Evolutionary conservation across 2,113 vertebrate genomes (phyloP).

Genomic region (Erpornis zantholeuca): DNA sequence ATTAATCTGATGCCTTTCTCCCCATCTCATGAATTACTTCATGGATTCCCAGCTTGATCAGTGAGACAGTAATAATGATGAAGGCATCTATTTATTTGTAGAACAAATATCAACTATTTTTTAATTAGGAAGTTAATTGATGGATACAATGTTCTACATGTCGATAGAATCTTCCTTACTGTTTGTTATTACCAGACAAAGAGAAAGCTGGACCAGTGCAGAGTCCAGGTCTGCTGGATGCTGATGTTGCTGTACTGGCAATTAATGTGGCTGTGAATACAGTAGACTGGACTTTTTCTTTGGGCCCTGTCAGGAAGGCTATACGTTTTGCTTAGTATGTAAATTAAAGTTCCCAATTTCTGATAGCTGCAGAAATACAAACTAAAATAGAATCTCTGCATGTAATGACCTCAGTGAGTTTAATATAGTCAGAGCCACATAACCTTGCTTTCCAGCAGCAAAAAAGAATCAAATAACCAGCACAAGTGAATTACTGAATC

Average conservation of each 20-base stretch:
- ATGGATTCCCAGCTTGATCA: background rate
- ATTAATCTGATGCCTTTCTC: background rate
- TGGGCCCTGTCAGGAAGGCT: background rate
- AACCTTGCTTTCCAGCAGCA: background rate
- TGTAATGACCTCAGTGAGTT: background rate
- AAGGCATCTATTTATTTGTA: background rate
- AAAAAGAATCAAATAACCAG: background rate
- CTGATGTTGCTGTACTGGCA: background rate
- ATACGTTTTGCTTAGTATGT: background rate
- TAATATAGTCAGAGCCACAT: background rate
- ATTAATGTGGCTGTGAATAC: background rate
- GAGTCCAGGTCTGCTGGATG: background rate
- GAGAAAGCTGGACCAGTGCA: background rate
- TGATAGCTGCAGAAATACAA: background rate
- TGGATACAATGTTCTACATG: background rate
- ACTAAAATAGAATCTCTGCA: background rate
- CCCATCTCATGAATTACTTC: background rate
- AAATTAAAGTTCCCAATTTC: background rate
- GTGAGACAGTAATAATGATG: background rate
- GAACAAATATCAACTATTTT: background rate
- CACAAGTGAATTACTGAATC: background rate
- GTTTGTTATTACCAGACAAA: background rate
- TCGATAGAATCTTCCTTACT: background rate
- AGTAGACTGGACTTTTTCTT: background rate
- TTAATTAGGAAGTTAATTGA: background rate